These are phyloP conservation scores for Melieria omissa DNA, from an alignment of 2,888 invertebrate genomes.

Conservation along the genomic window DNA sequence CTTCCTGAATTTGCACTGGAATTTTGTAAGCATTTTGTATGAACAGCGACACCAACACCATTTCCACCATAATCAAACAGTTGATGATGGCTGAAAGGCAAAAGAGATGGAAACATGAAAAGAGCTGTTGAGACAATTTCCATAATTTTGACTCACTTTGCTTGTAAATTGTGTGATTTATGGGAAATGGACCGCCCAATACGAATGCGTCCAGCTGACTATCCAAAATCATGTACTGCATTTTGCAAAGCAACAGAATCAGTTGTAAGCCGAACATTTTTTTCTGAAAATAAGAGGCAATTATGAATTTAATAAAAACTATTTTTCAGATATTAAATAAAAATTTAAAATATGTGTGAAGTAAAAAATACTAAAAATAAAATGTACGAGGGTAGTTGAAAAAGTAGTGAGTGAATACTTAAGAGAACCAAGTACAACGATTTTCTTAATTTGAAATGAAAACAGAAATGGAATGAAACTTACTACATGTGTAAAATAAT, in stretches of 20 bases:
- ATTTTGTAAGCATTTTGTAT: constrained; percentile 61
- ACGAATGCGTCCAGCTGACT: constrained; percentile 53
- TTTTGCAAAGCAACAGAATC: constrained; percentile 61
- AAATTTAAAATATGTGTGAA: neutral
- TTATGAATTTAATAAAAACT: neutral
- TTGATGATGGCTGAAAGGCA: constrained; percentile 59
- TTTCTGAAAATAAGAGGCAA: constrained; percentile 46
- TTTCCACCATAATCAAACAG: constrained; percentile 60
- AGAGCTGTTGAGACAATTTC: neutral
- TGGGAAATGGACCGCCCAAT: constrained; percentile 60
- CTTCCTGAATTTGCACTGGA: constrained; percentile 49
- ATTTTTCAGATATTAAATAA: neutral
- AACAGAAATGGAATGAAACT: neutral
- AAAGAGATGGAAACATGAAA: constrained; percentile 9
- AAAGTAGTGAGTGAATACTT: no score
- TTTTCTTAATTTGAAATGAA: neutral
- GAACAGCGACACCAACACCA: constrained; percentile 62
- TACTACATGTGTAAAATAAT: neutral
- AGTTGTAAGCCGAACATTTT: constrained; percentile 63
- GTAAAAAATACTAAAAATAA: neutral
- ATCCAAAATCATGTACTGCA: constrained; percentile 61
- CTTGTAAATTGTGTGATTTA: constrained; percentile 62
- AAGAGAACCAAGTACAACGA: neutral
- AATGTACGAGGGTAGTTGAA: neutral
- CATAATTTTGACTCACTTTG: constrained; percentile 54